These are phyloP conservation scores for Asbolus verrucosus DNA, from an alignment of 1,140 invertebrate genomes.

Conservation along the genomic window DNA sequence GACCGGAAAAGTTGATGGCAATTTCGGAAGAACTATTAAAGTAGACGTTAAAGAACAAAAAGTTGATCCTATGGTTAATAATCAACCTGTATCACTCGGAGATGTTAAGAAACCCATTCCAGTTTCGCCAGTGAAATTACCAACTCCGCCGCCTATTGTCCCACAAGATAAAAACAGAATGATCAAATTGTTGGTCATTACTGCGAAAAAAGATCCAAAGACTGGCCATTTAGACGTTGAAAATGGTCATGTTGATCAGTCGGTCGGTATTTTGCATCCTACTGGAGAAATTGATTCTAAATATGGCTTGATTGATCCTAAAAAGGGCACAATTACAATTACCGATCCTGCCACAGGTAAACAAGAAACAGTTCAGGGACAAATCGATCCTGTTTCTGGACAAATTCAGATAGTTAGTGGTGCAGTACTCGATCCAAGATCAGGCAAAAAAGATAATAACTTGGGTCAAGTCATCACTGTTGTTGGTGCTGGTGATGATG, in stretches of 20 bases:
- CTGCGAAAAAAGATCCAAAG: constrained; percentile 70
- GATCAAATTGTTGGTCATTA: constrained; percentile 70
- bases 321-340: constrained; percentile 67
- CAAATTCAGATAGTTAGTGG: constrained; percentile 75
- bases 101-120: constrained; percentile 63
- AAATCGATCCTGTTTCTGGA: constrained; percentile 72
- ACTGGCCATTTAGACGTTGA: constrained; percentile 69
- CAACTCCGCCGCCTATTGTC: constrained; percentile 56
- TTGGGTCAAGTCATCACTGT: constrained; percentile 61
- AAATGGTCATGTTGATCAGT: constrained; percentile 69
- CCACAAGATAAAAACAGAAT: constrained; percentile 67
- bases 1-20: constrained; percentile 75
- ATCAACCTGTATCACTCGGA: constrained; percentile 66
- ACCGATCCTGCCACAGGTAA: constrained; percentile 68
- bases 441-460: constrained; percentile 60
- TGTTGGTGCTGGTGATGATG: constrained; percentile 57
- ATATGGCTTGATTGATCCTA: constrained; percentile 70
- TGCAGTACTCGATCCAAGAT: constrained; percentile 65
- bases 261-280: constrained; percentile 67
- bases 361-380: constrained; percentile 68
- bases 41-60: constrained; percentile 72
- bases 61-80: constrained; percentile 69
- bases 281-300: constrained; percentile 72
- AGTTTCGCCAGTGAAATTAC: constrained; percentile 66
- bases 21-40: constrained; percentile 73